A percentile compares a stretch with the other conserved stretches of the same genome.
phyloP scores from a whole-genome alignment of 2,888 invertebrate genomes.

The Phlogophora meticulosa region DNA sequence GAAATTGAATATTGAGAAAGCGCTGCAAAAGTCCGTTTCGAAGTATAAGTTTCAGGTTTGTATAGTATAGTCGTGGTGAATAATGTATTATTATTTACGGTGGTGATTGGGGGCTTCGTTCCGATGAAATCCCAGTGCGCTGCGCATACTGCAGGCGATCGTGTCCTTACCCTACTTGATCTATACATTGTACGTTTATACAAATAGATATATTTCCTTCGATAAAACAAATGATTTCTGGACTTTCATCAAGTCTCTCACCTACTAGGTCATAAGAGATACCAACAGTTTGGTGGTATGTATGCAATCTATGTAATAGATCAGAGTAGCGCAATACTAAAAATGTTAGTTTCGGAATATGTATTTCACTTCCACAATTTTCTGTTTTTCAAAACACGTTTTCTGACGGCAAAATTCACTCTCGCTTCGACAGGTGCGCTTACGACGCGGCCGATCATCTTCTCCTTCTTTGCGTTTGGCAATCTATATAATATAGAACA shows the following conservation, averaged over 20 bases:
- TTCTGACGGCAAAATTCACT: not conserved
- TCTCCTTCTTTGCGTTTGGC: no score
- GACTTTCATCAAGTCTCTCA: not conserved
- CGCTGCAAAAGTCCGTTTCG: slow-evolving; percentile 79
- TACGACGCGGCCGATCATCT: not conserved
- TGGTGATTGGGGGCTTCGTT: slow-evolving; percentile 79
- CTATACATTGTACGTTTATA: slow-evolving; percentile 15
- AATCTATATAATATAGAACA: no score
- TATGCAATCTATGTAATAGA: not conserved
- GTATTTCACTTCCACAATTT: not conserved
- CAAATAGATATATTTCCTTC: slow-evolving; percentile 6
- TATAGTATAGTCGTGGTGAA: slow-evolving; percentile 66
- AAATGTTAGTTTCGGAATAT: not conserved
- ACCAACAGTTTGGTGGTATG: slow-evolving; percentile 8
- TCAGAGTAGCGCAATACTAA: no score
- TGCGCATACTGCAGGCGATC: slow-evolving; percentile 80
- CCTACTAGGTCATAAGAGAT: not conserved
- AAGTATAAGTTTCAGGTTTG: slow-evolving; percentile 71
- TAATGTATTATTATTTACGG: slow-evolving; percentile 85
- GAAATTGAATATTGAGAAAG: slow-evolving; percentile 84
- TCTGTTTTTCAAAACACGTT: no score
- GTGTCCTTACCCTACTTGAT: slow-evolving; percentile 60
- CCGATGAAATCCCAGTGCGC: slow-evolving; percentile 84
- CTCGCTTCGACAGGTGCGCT: not conserved
- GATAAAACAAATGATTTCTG: slow-evolving; percentile 2